A percentile compares a stretch with the other conserved stretches of the same genome.
Conservation (phyloP, 2,113 vertebrate genomes). For the Paramormyrops kingsleyae region DNA sequence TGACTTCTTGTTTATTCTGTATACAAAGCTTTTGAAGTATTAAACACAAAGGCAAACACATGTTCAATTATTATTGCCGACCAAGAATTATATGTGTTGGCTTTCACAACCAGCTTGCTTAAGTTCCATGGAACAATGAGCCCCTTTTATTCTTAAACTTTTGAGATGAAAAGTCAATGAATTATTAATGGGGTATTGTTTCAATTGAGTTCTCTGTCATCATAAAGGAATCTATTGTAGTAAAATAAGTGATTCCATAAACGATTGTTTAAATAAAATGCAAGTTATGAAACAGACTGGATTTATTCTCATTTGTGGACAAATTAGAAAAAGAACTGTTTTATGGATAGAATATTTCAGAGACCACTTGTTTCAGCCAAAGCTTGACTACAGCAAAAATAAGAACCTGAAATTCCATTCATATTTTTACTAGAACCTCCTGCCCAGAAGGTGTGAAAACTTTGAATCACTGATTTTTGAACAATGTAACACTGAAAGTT, state of each 20-base stretch:
- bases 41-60: slow-evolving; percentile 41
- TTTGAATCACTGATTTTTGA: neutral
- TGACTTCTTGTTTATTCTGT: slow-evolving; percentile 19
- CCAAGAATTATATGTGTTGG: slow-evolving; percentile 45
- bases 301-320: neutral
- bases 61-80: slow-evolving; percentile 43
- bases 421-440: neutral
- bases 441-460: neutral
- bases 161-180: slow-evolving; percentile 24
- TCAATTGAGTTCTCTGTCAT: slow-evolving; percentile 36
- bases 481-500: neutral
- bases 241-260: neutral
- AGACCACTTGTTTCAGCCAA: neutral
- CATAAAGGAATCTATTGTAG: neutral
- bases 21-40: slow-evolving; percentile 34
- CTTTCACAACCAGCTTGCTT: slow-evolving; percentile 37
- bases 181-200: slow-evolving; percentile 27
- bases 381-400: neutral
- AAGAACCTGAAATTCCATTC: neutral
- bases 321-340: neutral
- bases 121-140: slow-evolving; percentile 50
- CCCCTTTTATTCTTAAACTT: slow-evolving; percentile 38
- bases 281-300: neutral
- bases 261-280: slow-evolving; percentile 2
- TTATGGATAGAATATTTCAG: neutral